phyloP scores from a whole-genome alignment of 1,140 invertebrate species.

The Streblospio benedicti region DNA sequence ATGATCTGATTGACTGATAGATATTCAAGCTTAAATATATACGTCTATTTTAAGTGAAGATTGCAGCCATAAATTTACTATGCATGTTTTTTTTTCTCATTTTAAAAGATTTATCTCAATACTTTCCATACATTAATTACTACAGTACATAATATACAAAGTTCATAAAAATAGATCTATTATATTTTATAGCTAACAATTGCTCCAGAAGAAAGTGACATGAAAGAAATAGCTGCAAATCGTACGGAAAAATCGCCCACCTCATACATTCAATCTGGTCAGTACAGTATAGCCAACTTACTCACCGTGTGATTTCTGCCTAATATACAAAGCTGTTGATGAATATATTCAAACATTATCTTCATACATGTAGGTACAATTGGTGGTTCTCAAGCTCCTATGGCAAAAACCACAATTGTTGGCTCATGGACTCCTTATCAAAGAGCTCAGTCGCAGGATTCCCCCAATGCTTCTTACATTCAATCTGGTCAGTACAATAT shows the following conservation, averaged over 20 bases:
- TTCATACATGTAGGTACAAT: background rate
- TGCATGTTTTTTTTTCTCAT: too few relatives aligned
- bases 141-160: background rate
- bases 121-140: background rate
- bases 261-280: background rate
- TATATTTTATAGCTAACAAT: background rate
- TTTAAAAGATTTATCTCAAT: too few relatives aligned
- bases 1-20: too few relatives aligned
- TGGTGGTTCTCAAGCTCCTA: background rate
- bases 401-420: background rate
- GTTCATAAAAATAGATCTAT: background rate
- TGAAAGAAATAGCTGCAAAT: background rate
- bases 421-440: constrained; percentile 23
- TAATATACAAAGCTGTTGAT: background rate
- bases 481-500: background rate
- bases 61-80: too few relatives aligned
- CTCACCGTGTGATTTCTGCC: background rate
- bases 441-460: too few relatives aligned
- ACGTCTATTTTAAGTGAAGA: too few relatives aligned
- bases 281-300: background rate
- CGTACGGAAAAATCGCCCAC: background rate
- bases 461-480: background rate
- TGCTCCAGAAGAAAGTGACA: background rate
- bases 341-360: background rate
- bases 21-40: too few relatives aligned